Evolutionary conservation across 2,888 invertebrate species (phyloP), one percentile per base, ranked within the genome.

Genomic region (Amphipyra tragopoginis): DNA sequence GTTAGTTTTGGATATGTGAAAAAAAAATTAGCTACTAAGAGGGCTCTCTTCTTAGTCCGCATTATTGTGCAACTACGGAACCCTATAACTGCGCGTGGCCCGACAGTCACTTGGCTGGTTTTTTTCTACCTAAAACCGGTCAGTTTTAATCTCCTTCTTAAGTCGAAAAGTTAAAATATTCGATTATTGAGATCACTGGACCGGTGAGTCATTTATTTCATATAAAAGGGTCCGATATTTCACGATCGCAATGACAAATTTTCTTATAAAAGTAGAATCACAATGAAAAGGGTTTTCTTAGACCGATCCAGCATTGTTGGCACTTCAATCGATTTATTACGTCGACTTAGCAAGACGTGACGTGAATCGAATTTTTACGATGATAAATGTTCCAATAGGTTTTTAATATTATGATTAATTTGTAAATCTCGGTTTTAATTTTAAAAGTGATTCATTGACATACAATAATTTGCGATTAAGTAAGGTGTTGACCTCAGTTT

Each of bases 191-290:
- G 64, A 62, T 69, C 72, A 68, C 0, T 71, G 57, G 50, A 44
- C 59, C 65, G 65, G 49, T 58, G 67, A 64, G 62, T 74, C 48
- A 68, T 71, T 49, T 67, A 52, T 64, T 59, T 56, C 56, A 58
- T 36, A 70, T 65, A 49, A 69, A 79, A 65, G 53, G 48, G 40
- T 42, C 52, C 56, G 40, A 59, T 62, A 65, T 70, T 65, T 63
- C 44, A 39, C 54, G 60, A 71, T 52, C 53, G 57, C 66, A 65
- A 71, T 65, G 75, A 67, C 69, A 71, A 68, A 65, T 75, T 71
- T 72, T 55, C 56, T 14, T 52, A 53, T 61, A 69, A 72, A 48
- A 60, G 21, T 39, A 13, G 44, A 15, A 21, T 21, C 45, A 73
- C 62, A 73, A 74, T 71, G 55, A 47, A 49, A 50, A 51, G 61